phyloP scores from a whole-genome alignment of 1,140 invertebrate genomes.

The Bombus soroeensis region DNA sequence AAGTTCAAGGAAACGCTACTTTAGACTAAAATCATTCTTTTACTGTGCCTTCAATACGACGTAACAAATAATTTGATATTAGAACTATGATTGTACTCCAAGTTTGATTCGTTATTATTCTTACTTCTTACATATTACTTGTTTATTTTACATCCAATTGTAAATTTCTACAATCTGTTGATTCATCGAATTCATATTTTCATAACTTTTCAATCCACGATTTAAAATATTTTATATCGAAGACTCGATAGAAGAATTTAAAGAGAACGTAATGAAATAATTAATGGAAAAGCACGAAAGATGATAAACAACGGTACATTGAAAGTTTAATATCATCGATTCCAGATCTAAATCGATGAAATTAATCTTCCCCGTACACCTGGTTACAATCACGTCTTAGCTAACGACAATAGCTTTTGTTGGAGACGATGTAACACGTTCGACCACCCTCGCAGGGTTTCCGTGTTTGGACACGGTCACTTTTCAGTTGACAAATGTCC shows the following conservation, averaged over 20 bases:
- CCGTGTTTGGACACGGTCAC: slow-evolving; percentile 78
- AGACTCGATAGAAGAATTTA: neutral
- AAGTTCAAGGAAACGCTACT: neutral
- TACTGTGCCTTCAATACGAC: neutral
- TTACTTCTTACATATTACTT: no score
- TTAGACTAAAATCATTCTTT: neutral
- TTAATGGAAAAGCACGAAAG: neutral
- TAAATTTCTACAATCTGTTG: no score
- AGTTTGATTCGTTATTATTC: no score
- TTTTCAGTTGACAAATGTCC: slow-evolving; percentile 68
- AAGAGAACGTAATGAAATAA: neutral
- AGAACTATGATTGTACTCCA: no score
- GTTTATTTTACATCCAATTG: no score
- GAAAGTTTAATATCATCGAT: no score
- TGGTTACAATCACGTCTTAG: neutral
- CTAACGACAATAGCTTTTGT: slow-evolving; percentile 29
- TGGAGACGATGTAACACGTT: neutral
- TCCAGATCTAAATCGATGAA: neutral
- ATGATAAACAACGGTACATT: neutral
- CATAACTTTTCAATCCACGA: neutral
- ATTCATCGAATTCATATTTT: no score
- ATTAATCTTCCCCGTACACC: slow-evolving; percentile 21
- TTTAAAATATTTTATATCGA: neutral
- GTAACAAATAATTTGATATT: neutral
- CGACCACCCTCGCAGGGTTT: slow-evolving; percentile 73